Base-by-base conservation (phyloP, 64 coral and sea anemone species). In the Montipora sp. region DNA sequence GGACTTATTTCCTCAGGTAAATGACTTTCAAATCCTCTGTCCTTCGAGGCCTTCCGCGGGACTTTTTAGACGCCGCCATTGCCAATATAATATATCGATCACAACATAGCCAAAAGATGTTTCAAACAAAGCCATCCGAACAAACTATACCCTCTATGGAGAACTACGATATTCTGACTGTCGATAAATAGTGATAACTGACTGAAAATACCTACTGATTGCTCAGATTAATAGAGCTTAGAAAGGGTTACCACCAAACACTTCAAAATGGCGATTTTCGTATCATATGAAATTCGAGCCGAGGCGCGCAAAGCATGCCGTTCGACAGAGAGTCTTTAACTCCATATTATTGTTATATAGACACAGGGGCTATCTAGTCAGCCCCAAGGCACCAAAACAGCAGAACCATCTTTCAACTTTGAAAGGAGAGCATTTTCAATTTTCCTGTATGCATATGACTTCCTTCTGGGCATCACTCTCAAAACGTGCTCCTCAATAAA, bases 401-500 rank as follows among this genome's bases (percentile, higher is more conserved):
- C 66, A 69, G 5, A 69, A 6, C 66, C 66, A 69, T 69, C 66
- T 69, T 72, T 44, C 7, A 85, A 85, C 59, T 67, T 85, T 60
- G 11, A 22, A 5, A 85, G 45, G 53, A 85, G 2, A 85, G 27
- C 5, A 15, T 86, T 86, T 69, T 86, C 83, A 15, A 72, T 68
- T 48, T 86, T 47, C 36, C 14, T 86, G 43, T 48, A 70, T 3
- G 6, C 65, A 66, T 72, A 86, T 24, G 63, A 69, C 24, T 86
- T 86, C n/a, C 83, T 86, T 86, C 47, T 86, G 1, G 83, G 83
- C 5, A 86, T 48, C 15, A 70, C n/a, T 5, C 63, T 60, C 46
- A 86, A 71, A 14, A 86, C 83, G 47, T 86, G 61, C 21, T 86
- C 61, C 59, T 57, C 53, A 70, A 86, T 70, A 49, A 86, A 70